Conservation (phyloP, 92 coral and sea anemone genomes). For the Desmophyllum pertusum region DNA sequence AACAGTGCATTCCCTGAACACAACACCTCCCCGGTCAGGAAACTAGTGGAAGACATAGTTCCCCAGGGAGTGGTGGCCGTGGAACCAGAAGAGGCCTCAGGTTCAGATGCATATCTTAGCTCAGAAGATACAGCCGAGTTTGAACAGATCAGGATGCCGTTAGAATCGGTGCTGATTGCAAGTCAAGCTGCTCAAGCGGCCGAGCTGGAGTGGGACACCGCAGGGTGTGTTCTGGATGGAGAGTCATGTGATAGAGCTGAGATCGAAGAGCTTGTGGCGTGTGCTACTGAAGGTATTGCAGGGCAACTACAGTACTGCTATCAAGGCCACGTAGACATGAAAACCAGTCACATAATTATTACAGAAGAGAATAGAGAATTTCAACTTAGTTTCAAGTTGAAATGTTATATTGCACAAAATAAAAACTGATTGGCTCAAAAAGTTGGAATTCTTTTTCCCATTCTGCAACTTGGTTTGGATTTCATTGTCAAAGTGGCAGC, state of each 20-base stretch:
- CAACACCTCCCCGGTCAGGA: conserved; percentile 41
- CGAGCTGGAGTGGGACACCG: conserved; percentile 94
- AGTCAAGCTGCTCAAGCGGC: conserved; percentile 29
- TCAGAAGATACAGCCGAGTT: conserved; percentile 76
- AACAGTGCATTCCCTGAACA: conserved; percentile 49
- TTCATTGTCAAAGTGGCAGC: too few species aligned
- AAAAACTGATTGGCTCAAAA: too few species aligned
- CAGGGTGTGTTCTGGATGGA: conserved; percentile 65
- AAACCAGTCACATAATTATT: too few species aligned
- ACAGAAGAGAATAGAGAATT: too few species aligned
- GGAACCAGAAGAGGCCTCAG: conserved; percentile 56
- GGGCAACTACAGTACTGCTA: too few species aligned
- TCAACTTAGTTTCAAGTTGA: too few species aligned
- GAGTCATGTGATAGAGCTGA: conserved; percentile 21
- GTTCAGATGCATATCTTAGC: conserved; percentile 73
- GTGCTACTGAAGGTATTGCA: conserved; percentile 32
- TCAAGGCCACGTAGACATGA: too few species aligned
- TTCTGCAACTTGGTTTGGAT: too few species aligned
- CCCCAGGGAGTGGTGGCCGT: conserved; percentile 12
- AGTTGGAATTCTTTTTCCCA: too few species aligned
- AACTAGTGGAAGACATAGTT: conserved; percentile 61
- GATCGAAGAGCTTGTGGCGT: conserved; percentile 32
- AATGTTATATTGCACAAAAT: too few species aligned
- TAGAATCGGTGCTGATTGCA: conserved; percentile 19
- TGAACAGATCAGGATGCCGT: conserved; percentile 16